Percentiles rank a stretch among this genome's conserved stretches.
These are phyloP conservation scores for Trematocara zebra DNA, from an alignment of 2,113 vertebrate genomes.

Conservation along the genomic window DNA sequence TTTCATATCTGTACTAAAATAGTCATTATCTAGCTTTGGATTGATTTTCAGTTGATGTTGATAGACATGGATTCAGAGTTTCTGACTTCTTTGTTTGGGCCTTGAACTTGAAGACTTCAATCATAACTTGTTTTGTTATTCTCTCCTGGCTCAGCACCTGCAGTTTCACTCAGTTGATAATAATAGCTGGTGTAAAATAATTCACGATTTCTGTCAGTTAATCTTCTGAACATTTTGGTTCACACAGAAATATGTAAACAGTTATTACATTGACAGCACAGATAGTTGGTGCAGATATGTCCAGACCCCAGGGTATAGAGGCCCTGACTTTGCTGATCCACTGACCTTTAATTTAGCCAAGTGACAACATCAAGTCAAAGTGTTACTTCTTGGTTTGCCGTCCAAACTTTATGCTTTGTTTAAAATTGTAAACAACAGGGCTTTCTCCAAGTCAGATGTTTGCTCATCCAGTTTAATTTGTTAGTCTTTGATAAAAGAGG, in stretches of 20 bases:
- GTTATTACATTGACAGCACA: background rate
- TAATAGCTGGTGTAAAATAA: background rate
- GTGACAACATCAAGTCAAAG: background rate
- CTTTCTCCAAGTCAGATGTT: background rate
- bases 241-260: background rate
- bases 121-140: background rate
- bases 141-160: background rate
- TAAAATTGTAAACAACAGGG: background rate
- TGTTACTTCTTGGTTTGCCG: background rate
- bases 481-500: background rate
- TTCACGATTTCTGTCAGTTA: background rate
- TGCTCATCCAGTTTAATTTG: background rate
- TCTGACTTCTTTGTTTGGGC: background rate
- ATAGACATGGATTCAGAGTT: background rate
- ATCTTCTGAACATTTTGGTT: background rate
- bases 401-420: background rate
- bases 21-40: background rate
- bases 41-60: background rate
- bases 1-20: background rate
- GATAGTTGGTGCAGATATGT: background rate
- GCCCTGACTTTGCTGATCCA: background rate
- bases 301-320: accelerated
- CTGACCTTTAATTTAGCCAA: background rate
- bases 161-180: background rate
- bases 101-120: background rate